Evolutionary conservation across 2,888 invertebrate species (phyloP), one percentile per base, ranked within the genome.

Genomic region (Lasioglossum vierecki): DNA sequence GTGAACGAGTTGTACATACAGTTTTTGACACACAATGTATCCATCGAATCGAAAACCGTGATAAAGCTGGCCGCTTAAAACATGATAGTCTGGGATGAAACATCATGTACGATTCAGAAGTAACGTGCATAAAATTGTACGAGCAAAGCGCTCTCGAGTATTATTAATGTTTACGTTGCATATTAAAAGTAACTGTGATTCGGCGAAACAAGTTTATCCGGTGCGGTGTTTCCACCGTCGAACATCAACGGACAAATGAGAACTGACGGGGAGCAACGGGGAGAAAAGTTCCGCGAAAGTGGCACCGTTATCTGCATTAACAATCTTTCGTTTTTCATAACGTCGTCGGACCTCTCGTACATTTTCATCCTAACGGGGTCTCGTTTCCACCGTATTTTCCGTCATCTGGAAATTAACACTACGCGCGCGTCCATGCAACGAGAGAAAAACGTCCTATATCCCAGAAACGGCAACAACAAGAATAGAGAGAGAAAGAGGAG

Each of bases 311-410:
- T 63, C 30, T 44, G 5, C 44, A 11, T 44, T 30, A 26, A 72
- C 35, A 39, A 66, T 35, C 41, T 72, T 66, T 26, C 22, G 13
- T 26, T 13, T 49, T 30, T 80, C 26, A 6, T 18, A 22, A 74
- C 46, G 30, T 53, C 63, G 35, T 53, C 57, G 4, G 30, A 6
- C 15, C 35, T 5, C 26, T 18, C 66, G n/a, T 74, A n/a, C 35
- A 74, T 82, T 74, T 77, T 49, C 73, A 44, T 77, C 70, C 30
- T 63, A 74, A 77, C 76, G 83, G 60, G 73, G 82, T 77, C 82
- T n/a, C 76, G 73, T 73, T 80, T 46, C 46, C 68, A 18, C n/a
- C 39, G 63, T 44, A 70, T 44, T 15, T 30, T 30, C 68, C 60
- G 11, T 41, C 60, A 41, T 60, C 73, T 84, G 41, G 73, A 46